Conservation (phyloP, 2,888 invertebrate genomes). For the Xestia sexstrigata region DNA sequence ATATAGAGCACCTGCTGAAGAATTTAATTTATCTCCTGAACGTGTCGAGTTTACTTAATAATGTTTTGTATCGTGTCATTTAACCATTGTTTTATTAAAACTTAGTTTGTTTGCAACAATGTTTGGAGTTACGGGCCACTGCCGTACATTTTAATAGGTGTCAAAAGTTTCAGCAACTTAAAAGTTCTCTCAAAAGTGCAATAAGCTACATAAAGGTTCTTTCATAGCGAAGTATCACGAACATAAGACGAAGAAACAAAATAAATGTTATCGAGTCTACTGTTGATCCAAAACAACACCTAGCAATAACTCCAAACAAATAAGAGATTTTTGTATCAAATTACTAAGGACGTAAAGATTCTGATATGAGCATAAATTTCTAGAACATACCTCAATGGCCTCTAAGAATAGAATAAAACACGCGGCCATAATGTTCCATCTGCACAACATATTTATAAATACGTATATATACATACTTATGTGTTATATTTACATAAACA, state of each 20-base stretch:
- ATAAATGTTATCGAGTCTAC: not conserved
- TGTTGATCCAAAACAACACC: not conserved
- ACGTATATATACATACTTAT: slow-evolving; percentile 6
- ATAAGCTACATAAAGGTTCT: not conserved
- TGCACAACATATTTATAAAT: slow-evolving; percentile 28
- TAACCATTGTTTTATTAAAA: slow-evolving; percentile 15
- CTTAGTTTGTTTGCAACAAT: slow-evolving; percentile 13
- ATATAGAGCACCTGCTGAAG: slow-evolving; percentile 43
- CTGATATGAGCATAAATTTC: too few species aligned
- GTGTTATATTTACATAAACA: slow-evolving; percentile 47
- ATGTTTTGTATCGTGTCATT: not conserved
- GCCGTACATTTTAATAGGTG: not conserved
- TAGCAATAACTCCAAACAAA: not conserved
- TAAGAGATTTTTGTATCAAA: not conserved
- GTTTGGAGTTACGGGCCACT: not conserved
- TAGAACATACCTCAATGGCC: slow-evolving; percentile 7
- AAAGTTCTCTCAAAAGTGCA: not conserved
- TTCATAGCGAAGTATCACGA: not conserved
- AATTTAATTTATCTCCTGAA: slow-evolving; percentile 43
- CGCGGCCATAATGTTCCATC: slow-evolving; percentile 22
- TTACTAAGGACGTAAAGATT: not conserved
- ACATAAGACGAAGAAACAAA: not conserved
- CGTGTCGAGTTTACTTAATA: slow-evolving; percentile 55
- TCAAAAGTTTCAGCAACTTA: not conserved
- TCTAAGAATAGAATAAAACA: slow-evolving; percentile 13